phyloP scores from a whole-genome alignment of 2,888 invertebrate genomes.

The Sarcophaga caerulescens region DNA sequence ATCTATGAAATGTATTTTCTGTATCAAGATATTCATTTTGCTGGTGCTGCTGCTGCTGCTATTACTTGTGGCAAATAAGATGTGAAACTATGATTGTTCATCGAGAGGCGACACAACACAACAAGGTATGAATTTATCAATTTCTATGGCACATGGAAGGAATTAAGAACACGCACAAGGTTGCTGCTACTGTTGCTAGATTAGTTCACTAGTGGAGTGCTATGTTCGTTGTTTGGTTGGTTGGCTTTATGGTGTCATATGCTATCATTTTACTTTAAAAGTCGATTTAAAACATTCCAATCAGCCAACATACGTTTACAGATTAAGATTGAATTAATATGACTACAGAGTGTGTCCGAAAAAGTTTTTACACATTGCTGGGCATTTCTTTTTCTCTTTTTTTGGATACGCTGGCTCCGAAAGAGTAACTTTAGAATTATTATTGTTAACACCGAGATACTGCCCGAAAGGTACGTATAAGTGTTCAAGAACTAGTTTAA shows the following conservation, averaged over 20 bases:
- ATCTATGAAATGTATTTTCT: neutral
- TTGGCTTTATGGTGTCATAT: too few species aligned
- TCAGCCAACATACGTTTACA: constrained; percentile 32
- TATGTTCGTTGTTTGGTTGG: too few species aligned
- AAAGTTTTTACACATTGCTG: neutral
- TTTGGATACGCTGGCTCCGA: too few species aligned
- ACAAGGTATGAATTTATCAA: constrained; percentile 38
- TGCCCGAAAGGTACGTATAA: too few species aligned
- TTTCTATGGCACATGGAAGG: neutral
- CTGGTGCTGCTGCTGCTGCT: neutral
- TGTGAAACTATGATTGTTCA: constrained; percentile 46
- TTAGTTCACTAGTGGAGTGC: neutral
- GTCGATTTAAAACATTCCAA: constrained; percentile 38
- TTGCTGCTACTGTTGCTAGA: neutral
- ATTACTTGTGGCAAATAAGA: constrained; percentile 55
- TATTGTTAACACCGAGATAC: too few species aligned
- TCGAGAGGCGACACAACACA: neutral
- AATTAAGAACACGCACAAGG: constrained; percentile 41
- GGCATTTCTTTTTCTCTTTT: too few species aligned
- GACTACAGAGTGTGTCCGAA: neutral
- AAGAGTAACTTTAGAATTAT: too few species aligned
- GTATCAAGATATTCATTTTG: constrained; percentile 42
- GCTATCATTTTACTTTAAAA: too few species aligned
- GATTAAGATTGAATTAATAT: neutral
- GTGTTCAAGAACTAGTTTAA: too few species aligned